These are phyloP conservation scores for Arremon aurantiirostris DNA, from an alignment of 2,797 vertebrate genomes.

Conservation along the genomic window DNA sequence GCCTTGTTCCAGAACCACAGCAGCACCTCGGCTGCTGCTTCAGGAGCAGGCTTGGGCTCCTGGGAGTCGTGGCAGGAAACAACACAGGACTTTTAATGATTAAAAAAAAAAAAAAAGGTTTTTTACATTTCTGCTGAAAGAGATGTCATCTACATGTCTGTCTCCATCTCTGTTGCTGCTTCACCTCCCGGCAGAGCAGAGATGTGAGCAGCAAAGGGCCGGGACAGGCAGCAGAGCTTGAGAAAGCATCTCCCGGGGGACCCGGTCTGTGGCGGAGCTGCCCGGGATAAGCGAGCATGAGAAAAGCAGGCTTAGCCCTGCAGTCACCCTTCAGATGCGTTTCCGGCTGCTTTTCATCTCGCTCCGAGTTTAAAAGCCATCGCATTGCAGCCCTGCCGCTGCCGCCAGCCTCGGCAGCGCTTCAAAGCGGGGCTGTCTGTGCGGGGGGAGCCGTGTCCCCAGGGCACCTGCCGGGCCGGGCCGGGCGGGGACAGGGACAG, in stretches of 20 bases:
- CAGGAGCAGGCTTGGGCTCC: neutral
- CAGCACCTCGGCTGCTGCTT: neutral
- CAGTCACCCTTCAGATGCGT: constrained; percentile 11
- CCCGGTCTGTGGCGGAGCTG: neutral
- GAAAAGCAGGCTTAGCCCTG: constrained; percentile 54
- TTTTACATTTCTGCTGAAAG: neutral
- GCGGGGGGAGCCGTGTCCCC: neutral
- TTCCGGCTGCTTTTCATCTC: constrained; percentile 64
- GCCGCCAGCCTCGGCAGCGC: constrained; percentile 19
- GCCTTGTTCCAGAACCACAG: neutral
- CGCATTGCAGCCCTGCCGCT: neutral
- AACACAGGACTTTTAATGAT: neutral
- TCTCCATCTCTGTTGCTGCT: neutral
- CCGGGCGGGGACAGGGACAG: fast-evolving
- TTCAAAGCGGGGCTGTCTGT: neutral
- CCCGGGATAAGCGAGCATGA: constrained; percentile 16
- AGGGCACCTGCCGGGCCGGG: neutral
- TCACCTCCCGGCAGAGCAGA: neutral
- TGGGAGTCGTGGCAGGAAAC: neutral
- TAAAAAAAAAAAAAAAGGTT: neutral
- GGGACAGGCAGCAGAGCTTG: constrained; percentile 9
- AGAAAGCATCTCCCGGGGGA: neutral
- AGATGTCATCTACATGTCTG: neutral
- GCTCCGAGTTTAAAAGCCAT: constrained; percentile 33
- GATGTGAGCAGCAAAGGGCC: neutral